Conservation (phyloP, 2,797 vertebrate species). For the Eulemur coronatus region DNA sequence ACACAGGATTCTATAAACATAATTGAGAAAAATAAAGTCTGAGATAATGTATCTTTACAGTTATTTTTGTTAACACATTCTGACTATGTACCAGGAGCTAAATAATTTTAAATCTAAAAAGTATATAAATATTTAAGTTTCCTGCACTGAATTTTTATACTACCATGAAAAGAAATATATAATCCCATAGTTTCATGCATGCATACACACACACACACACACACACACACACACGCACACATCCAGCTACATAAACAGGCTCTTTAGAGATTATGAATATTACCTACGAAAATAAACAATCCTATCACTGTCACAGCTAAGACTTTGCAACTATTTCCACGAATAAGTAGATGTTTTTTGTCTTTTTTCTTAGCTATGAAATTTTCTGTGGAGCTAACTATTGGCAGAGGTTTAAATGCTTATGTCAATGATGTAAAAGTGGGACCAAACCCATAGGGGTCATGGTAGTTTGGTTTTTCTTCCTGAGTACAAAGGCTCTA, state of each 20-base stretch:
- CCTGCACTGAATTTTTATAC: background rate
- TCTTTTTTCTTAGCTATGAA: constrained; percentile 16
- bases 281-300: background rate
- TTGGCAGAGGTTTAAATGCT: background rate
- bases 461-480: background rate
- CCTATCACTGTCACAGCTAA: constrained; percentile 12
- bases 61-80: background rate
- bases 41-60: background rate
- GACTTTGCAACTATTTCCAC: background rate
- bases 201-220: background rate
- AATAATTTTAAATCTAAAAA: background rate
- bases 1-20: background rate
- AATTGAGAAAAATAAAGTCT: background rate
- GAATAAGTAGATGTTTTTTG: background rate
- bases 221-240: background rate
- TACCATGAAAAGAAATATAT: background rate
- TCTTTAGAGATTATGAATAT: background rate
- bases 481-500: background rate
- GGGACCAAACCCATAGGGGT: background rate
- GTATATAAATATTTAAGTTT: background rate
- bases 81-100: background rate
- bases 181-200: background rate
- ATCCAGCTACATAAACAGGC: rapidly evolving
- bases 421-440: background rate
- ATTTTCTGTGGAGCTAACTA: background rate